Percentiles rank a stretch among this genome's conserved stretches.
Conservation (phyloP, 2,113 vertebrate genomes). For the Fulmarus glacialis region DNA sequence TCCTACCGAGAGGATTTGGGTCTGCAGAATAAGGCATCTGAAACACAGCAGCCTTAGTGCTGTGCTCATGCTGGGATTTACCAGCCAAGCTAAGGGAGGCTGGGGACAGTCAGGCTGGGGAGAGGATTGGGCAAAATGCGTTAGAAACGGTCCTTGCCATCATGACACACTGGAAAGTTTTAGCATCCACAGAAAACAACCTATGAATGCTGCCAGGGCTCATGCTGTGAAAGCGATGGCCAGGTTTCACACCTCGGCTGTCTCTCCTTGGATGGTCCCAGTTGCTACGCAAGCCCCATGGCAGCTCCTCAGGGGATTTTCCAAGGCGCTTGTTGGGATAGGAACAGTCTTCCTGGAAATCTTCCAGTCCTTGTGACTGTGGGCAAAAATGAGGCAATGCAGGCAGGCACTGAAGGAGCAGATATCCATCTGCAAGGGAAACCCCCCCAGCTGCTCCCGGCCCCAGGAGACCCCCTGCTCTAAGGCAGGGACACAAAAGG, state of each 20-base stretch:
- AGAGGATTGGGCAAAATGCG: not conserved
- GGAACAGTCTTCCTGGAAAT: not conserved
- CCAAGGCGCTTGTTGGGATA: not conserved
- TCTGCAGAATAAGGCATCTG: not conserved
- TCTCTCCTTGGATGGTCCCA: not conserved
- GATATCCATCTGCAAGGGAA: not conserved
- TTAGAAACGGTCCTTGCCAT: rapidly evolving
- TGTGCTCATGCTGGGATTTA: not conserved
- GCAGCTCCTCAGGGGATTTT: not conserved
- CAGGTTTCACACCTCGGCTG: rapidly evolving
- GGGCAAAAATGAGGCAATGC: not conserved
- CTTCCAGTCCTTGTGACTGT: not conserved
- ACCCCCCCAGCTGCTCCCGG: not conserved
- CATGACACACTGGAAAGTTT: not conserved
- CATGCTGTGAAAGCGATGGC: not conserved
- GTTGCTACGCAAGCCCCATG: not conserved
- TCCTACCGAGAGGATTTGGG: not conserved
- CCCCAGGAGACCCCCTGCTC: not conserved
- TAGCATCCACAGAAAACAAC: not conserved
- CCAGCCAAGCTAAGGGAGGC: not conserved
- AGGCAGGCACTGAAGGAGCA: not conserved
- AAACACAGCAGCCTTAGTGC: not conserved
- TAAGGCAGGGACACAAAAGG: not conserved
- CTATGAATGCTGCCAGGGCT: not conserved
- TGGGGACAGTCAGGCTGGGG: not conserved